These are phyloP conservation scores for Apistogramma diplotaenia DNA, from an alignment of 2,113 vertebrate genomes.

Conservation along the genomic window DNA sequence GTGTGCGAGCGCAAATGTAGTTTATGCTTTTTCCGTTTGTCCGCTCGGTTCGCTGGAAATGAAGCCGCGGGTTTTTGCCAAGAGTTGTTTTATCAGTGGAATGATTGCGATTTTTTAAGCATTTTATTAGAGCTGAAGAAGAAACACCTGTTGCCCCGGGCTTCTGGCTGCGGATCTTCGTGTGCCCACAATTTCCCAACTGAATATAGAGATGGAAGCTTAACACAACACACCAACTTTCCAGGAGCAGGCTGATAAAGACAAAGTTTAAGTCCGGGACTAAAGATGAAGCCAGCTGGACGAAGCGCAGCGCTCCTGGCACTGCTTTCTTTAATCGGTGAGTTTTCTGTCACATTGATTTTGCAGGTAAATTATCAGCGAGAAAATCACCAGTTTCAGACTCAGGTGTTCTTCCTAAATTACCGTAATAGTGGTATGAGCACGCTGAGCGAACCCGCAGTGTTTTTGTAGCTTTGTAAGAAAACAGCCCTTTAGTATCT, in stretches of 20 bases:
- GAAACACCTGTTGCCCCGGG: slow-evolving; percentile 18
- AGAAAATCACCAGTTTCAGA: neutral
- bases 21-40: too few relatives aligned
- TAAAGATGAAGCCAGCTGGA: slow-evolving; percentile 21
- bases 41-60: neutral
- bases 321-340: slow-evolving; percentile 40
- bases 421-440: neutral
- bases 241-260: neutral
- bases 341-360: slow-evolving; percentile 13
- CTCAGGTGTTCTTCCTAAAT: neutral
- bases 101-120: neutral
- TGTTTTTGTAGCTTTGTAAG: too few relatives aligned
- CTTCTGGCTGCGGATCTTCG: neutral
- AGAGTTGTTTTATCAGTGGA: neutral
- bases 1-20: neutral
- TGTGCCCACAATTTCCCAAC: neutral
- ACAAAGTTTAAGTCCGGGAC: neutral
- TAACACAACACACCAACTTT: neutral
- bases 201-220: neutral
- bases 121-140: neutral
- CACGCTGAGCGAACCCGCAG: too few relatives aligned
- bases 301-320: neutral
- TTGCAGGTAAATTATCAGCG: neutral
- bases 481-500: too few relatives aligned
- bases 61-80: neutral